Evolutionary conservation across 1,140 invertebrate genomes (phyloP).

Genomic region (Drosophila ficusphila): DNA sequence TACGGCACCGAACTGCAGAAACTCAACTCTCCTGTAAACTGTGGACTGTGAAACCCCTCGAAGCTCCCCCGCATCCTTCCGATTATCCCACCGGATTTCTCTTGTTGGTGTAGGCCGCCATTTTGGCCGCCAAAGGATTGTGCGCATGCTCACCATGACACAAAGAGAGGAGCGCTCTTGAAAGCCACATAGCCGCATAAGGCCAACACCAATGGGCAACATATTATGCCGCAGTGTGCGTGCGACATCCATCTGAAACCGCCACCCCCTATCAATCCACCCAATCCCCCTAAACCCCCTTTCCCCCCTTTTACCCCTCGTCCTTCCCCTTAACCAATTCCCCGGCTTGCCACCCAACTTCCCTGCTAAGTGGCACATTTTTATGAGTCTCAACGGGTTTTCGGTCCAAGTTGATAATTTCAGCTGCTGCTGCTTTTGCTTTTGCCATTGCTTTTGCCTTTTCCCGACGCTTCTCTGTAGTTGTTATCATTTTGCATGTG

Average conservation of each 20-base stretch:
- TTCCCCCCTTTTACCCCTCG: too few relatives aligned
- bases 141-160: slow-evolving; percentile 79
- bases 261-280: neutral
- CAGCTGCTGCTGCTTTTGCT: slow-evolving; percentile 23
- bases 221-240: slow-evolving; percentile 57
- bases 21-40: slow-evolving; percentile 33
- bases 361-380: slow-evolving; percentile 80
- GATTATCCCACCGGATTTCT: slow-evolving; percentile 5
- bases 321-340: slow-evolving; percentile 24
- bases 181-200: slow-evolving; percentile 49
- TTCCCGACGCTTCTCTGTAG: slow-evolving; percentile 33
- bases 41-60: too few relatives aligned
- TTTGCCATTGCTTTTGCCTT: slow-evolving; percentile 19
- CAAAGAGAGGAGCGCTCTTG: slow-evolving; percentile 44
- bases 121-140: slow-evolving; percentile 49
- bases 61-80: neutral
- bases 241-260: neutral
- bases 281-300: neutral
- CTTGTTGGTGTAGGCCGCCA: slow-evolving; percentile 58
- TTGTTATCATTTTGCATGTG: slow-evolving; percentile 62
- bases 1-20: slow-evolving; percentile 64
- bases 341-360: slow-evolving; percentile 30
- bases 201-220: slow-evolving; percentile 53
- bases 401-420: slow-evolving; percentile 78
- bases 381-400: slow-evolving; percentile 79